A percentile compares a stretch with the other conserved stretches of the same genome.
Conservation (phyloP, 2,797 vertebrate species). For the Eupleurogrammus muticus region DNA sequence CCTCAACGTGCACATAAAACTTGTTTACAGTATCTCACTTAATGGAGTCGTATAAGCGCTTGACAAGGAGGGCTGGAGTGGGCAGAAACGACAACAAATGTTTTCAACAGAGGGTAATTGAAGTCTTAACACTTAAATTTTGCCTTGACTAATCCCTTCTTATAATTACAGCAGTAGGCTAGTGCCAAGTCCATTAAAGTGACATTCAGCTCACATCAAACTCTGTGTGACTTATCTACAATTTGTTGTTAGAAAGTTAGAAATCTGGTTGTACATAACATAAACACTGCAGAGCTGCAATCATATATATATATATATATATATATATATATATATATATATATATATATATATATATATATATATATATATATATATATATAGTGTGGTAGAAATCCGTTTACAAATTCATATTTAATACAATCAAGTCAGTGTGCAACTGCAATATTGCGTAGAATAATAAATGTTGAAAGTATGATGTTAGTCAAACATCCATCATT, state of each 20-base stretch:
- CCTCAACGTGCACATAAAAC: too few species aligned
- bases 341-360: too few species aligned
- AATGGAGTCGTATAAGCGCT: too few species aligned
- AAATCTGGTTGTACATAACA: conserved; percentile 19
- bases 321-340: too few species aligned
- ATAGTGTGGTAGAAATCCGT: conserved; percentile 20
- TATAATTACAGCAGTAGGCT: conserved; percentile 2
- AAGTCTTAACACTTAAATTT: conserved; percentile 36
- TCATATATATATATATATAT: too few species aligned
- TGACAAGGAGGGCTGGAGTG: too few species aligned
- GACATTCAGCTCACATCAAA: conserved; percentile 22
- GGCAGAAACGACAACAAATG: conserved; percentile 11
- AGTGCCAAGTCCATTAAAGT: conserved; percentile 17
- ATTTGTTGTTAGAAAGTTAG: background rate
- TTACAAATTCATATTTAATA: conserved; percentile 49
- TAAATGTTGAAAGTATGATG: conserved; percentile 45
- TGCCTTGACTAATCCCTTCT: conserved; percentile 3
- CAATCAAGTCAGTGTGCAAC: conserved; percentile 52
- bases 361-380: too few species aligned
- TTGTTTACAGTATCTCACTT: too few species aligned
- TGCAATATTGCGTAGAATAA: conserved; percentile 54
- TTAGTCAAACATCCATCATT: conserved; percentile 35
- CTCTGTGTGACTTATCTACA: conserved; percentile 11
- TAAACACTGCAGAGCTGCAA: background rate
- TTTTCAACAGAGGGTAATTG: conserved; percentile 45